A percentile compares a stretch with the other conserved stretches of the same genome.
Evolutionary conservation across 1,140 invertebrate genomes (phyloP).

Genomic region (Teleopsis dalmanni): DNA sequence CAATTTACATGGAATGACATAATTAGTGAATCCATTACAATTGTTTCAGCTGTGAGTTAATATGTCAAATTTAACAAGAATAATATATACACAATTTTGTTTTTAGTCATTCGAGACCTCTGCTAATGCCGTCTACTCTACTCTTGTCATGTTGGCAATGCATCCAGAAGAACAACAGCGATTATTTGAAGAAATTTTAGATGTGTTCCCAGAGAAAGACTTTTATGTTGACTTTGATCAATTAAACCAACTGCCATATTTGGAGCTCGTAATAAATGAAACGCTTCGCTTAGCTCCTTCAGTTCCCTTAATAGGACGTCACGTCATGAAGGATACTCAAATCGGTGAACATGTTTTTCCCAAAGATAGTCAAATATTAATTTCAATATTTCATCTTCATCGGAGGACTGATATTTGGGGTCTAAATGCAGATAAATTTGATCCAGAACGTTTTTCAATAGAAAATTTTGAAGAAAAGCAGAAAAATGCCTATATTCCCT

Average conservation of each 20-base stretch:
- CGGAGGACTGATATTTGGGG: slow-evolving; percentile 24
- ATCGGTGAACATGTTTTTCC: slow-evolving; percentile 8
- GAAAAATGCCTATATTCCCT: slow-evolving; percentile 49
- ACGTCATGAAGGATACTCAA: not conserved
- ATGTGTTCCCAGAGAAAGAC: slow-evolving; percentile 7
- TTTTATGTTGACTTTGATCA: slow-evolving; percentile 7
- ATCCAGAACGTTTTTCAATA: slow-evolving; percentile 53
- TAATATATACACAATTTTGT: not conserved
- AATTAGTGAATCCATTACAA: slow-evolving; percentile 7
- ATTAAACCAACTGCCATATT: slow-evolving; percentile 3
- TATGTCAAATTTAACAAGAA: not conserved
- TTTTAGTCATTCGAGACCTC: slow-evolving; percentile 13
- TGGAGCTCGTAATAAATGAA: slow-evolving; percentile 19
- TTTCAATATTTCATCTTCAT: slow-evolving; percentile 25
- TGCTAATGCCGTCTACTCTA: slow-evolving; percentile 1
- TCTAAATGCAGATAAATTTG: slow-evolving; percentile 51
- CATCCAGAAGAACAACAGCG: slow-evolving; percentile 15
- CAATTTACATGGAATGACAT: slow-evolving; percentile 2
- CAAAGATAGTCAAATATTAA: slow-evolving; percentile 9
- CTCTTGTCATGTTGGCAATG: slow-evolving; percentile 16
- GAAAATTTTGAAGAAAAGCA: slow-evolving; percentile 34
- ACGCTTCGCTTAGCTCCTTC: slow-evolving; percentile 16
- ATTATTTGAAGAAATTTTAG: slow-evolving; percentile 13
- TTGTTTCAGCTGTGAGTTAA: slow-evolving; percentile 6
- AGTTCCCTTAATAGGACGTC: slow-evolving; percentile 13